Evolutionary conservation across 2,888 invertebrate genomes (phyloP).

Genomic region (Entomobrya proxima): DNA sequence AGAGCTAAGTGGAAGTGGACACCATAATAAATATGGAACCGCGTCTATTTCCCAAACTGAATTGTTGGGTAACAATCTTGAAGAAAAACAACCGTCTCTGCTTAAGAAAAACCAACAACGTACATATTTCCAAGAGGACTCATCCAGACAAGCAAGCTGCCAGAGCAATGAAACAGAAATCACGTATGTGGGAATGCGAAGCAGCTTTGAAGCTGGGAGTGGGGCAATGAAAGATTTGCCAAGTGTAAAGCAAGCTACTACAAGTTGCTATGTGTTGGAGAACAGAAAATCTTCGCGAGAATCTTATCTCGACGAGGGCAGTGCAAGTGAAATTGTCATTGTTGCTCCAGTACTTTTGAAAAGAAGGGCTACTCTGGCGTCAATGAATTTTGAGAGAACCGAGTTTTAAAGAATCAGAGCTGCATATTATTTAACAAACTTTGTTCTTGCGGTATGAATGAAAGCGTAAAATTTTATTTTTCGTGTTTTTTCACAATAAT

Average conservation of each 20-base stretch:
- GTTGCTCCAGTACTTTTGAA: not conserved
- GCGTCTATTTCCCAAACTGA: too few species aligned
- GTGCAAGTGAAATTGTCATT: conserved; percentile 14
- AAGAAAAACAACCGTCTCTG: too few species aligned
- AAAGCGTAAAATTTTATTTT: conserved; percentile 5
- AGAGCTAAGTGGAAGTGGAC: too few species aligned
- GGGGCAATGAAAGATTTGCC: not conserved
- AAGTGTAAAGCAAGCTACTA: not conserved
- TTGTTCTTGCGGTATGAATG: not conserved
- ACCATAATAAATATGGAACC: too few species aligned
- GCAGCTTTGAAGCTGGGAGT: not conserved
- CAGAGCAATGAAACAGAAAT: not conserved
- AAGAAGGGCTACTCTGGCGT: conserved; percentile 15
- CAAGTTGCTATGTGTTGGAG: not conserved
- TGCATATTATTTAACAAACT: not conserved
- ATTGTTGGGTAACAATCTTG: too few species aligned
- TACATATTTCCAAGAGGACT: not conserved
- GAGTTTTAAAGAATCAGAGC: too few species aligned
- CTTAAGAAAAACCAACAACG: not conserved
- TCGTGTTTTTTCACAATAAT: not conserved
- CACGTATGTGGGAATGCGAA: not conserved
- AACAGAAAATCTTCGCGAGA: not conserved
- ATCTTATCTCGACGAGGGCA: not conserved
- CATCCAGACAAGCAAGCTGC: not conserved
- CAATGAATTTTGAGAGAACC: not conserved